Conservation (phyloP, 2,113 vertebrate genomes). For the Junco hyemalis region DNA sequence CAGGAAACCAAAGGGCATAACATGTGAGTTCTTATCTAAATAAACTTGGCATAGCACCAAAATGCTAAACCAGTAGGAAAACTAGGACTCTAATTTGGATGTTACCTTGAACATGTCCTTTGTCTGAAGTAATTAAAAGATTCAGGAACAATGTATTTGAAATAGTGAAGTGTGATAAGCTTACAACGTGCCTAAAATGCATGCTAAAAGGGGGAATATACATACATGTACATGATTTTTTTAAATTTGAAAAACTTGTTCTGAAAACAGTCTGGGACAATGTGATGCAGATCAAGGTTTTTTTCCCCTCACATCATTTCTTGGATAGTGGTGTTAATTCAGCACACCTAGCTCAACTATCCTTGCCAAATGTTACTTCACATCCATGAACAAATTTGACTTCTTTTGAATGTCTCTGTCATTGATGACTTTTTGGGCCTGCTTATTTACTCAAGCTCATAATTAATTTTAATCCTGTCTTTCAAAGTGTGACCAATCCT, state of each 20-base stretch:
- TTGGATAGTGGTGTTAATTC: background rate
- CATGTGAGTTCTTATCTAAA: background rate
- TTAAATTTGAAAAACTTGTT: background rate
- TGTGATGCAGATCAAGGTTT: background rate
- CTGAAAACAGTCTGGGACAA: background rate
- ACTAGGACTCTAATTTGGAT: background rate
- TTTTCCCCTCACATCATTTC: background rate
- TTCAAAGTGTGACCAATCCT: slow-evolving; percentile 47
- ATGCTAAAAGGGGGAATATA: background rate
- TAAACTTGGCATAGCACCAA: background rate
- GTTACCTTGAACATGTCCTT: background rate
- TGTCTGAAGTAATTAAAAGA: background rate
- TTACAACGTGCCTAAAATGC: background rate
- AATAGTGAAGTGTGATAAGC: background rate
- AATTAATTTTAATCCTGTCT: slow-evolving; percentile 61
- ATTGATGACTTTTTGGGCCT: background rate
- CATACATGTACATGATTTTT: background rate
- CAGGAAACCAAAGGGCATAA: background rate
- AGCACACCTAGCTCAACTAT: background rate
- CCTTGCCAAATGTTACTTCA: background rate
- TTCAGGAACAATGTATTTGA: background rate
- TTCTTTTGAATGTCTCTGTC: background rate
- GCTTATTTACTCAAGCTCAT: slow-evolving; percentile 48
- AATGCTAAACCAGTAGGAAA: background rate
- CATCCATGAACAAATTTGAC: background rate